phyloP scores from a whole-genome alignment of 2,888 invertebrate genomes.

The Congeria kusceri region DNA sequence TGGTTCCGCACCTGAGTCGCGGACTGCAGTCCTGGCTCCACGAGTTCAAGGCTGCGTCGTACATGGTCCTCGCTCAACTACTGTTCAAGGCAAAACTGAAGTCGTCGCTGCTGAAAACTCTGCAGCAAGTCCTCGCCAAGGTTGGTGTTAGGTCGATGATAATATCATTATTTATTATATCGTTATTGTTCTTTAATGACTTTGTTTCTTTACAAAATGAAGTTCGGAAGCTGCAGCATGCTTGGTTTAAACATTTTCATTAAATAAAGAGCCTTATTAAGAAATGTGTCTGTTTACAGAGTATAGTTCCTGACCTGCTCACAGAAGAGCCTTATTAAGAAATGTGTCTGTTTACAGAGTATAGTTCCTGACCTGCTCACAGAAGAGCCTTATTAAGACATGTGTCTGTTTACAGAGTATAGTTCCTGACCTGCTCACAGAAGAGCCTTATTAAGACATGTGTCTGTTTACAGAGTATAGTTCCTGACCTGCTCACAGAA shows the following conservation, averaged over 20 bases:
- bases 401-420: conserved; percentile 86
- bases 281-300: conserved; percentile 77
- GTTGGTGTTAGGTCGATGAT: conserved; percentile 80
- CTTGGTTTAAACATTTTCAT: too few species aligned
- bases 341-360: conserved; percentile 88
- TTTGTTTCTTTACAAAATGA: too few species aligned
- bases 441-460: conserved; percentile 86
- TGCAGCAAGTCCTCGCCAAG: conserved; percentile 88
- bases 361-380: conserved; percentile 87
- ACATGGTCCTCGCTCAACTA: conserved; percentile 91
- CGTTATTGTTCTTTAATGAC: too few species aligned
- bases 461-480: conserved; percentile 83
- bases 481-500: conserved; percentile 88
- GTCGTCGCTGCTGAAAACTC: conserved; percentile 87
- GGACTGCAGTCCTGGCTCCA: conserved; percentile 90
- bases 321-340: conserved; percentile 89
- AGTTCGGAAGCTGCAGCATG: too few species aligned
- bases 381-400: conserved; percentile 89
- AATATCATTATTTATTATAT: too few species aligned
- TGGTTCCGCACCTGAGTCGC: conserved; percentile 90
- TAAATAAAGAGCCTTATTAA: too few species aligned
- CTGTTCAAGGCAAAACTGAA: conserved; percentile 89
- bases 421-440: conserved; percentile 87
- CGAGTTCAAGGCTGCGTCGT: conserved; percentile 91
- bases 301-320: conserved; percentile 87